Conservation (phyloP, 2,113 vertebrate species). For the Stigmatopora argus region DNA sequence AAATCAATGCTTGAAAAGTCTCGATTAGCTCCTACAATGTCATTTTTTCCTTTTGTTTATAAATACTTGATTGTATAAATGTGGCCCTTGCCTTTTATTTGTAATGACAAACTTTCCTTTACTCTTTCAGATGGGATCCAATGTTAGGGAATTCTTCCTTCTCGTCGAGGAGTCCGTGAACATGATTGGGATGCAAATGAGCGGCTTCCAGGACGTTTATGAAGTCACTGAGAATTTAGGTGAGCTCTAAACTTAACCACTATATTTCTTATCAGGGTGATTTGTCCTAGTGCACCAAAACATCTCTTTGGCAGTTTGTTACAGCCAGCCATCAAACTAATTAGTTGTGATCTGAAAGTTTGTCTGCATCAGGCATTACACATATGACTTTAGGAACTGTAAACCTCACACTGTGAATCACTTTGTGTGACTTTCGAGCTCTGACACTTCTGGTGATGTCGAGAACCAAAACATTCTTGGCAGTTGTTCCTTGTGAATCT, state of each 20-base stretch:
- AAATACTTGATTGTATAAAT: no score
- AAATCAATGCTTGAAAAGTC: no score
- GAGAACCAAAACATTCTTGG: constrained; percentile 20
- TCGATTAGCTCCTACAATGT: no score
- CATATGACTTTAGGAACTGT: constrained; percentile 17
- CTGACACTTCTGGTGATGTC: neutral
- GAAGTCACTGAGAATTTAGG: constrained; percentile 97
- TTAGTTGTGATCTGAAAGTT: constrained; percentile 2
- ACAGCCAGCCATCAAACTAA: constrained; percentile 7
- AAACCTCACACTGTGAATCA: constrained; percentile 21
- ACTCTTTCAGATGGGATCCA: constrained; percentile 81
- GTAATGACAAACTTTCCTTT: neutral
- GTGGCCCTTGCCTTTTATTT: no score
- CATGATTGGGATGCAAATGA: constrained; percentile 91
- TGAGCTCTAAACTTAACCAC: constrained; percentile 64
- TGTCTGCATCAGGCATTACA: constrained; percentile 12
- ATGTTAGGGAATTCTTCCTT: constrained; percentile 83
- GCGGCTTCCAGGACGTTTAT: constrained; percentile 91
- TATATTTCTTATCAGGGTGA: constrained; percentile 22
- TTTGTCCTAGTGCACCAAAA: constrained; percentile 44
- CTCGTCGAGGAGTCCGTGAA: constrained; percentile 91
- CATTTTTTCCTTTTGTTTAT: no score
- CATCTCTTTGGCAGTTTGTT: constrained; percentile 37
- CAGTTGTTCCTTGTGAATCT: neutral
- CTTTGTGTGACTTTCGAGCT: constrained; percentile 11